A percentile compares a stretch with the other conserved stretches of the same genome.
Evolutionary conservation across 2,797 vertebrate genomes (phyloP).

Genomic region (Liparis tanakae): DNA sequence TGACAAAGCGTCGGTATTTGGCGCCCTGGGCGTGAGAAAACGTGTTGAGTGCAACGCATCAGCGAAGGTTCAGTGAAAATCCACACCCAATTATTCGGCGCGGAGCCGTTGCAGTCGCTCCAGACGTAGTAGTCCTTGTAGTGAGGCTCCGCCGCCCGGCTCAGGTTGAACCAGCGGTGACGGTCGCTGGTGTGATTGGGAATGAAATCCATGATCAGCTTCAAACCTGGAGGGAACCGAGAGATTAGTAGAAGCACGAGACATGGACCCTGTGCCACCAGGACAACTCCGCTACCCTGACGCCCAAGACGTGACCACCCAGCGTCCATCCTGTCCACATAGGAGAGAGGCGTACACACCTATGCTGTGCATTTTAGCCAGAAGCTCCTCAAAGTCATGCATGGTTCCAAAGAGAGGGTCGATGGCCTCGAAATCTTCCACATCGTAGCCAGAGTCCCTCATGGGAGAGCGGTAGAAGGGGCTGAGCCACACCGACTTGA

Average conservation of each 20-base stretch:
- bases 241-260: background rate
- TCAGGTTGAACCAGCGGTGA: conserved; percentile 94
- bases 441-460: conserved; percentile 90
- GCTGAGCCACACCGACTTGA: conserved; percentile 93
- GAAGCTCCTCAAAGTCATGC: conserved; percentile 91
- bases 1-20: background rate
- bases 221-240: conserved; percentile 85
- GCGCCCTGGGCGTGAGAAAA: background rate
- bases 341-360: conserved; percentile 73
- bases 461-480: conserved; percentile 93
- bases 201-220: conserved; percentile 95
- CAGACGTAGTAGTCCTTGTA: conserved; percentile 95
- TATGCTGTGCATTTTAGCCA: conserved; percentile 89
- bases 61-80: background rate
- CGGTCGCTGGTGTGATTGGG: conserved; percentile 96
- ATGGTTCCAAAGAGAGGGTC: conserved; percentile 96
- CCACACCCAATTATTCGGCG: conserved; percentile 90
- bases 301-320: background rate
- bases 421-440: conserved; percentile 90
- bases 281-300: background rate
- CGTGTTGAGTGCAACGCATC: background rate
- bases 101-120: conserved; percentile 83
- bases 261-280: background rate
- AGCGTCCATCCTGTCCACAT: background rate
- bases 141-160: conserved; percentile 84